Conservation (phyloP, 1,140 invertebrate species). For the Sarcophaga bullata region DNA sequence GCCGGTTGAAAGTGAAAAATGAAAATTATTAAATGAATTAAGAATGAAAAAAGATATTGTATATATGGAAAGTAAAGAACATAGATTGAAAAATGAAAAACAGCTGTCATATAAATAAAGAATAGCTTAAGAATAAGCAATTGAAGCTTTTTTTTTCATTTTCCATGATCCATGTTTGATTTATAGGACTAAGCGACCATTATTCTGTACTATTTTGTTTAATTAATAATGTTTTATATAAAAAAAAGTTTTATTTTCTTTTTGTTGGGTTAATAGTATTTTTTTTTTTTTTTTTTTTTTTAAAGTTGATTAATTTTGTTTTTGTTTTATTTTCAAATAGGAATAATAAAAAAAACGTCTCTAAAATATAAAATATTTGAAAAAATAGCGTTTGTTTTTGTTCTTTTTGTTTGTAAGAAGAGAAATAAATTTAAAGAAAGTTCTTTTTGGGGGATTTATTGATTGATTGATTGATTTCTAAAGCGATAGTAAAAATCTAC, state of each 20-base stretch:
- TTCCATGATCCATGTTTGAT: background rate
- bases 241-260: background rate
- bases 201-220: background rate
- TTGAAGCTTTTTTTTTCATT: background rate
- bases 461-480: slow-evolving; percentile 18
- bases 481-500: slow-evolving; percentile 39
- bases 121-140: no score
- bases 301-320: slow-evolving; percentile 4
- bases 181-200: slow-evolving; percentile 17
- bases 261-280: no score
- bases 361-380: background rate
- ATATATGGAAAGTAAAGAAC: slow-evolving; percentile 29
- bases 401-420: background rate
- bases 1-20: slow-evolving; percentile 37
- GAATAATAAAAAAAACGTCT: background rate
- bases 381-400: background rate
- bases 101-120: no score
- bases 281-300: background rate
- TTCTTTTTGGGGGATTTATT: slow-evolving; percentile 16
- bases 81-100: background rate
- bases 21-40: slow-evolving; percentile 32
- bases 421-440: slow-evolving; percentile 31
- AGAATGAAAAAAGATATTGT: slow-evolving; percentile 29
- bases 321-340: slow-evolving; percentile 18
- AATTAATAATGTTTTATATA: background rate